Conservation (phyloP, 2,888 invertebrate species). For the Gibbula magus region DNA sequence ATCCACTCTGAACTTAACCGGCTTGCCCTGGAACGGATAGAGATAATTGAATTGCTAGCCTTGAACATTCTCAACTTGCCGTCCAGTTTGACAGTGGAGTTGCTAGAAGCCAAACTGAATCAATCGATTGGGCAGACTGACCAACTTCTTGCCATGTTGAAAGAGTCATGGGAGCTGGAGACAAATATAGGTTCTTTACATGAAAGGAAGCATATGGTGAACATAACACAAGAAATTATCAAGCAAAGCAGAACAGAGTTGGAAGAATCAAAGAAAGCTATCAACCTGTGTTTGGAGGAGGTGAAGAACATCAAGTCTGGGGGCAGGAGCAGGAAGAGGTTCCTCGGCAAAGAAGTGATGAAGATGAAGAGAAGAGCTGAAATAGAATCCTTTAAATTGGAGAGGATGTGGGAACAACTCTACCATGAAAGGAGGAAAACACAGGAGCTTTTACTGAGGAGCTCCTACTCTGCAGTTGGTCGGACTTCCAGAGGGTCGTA, state of each 20-base stretch:
- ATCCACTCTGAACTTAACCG: conserved; percentile 67
- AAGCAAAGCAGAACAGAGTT: conserved; percentile 63
- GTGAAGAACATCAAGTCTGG: conserved; percentile 54
- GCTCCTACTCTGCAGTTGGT: background rate
- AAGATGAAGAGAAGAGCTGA: conserved; percentile 61
- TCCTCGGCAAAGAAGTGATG: conserved; percentile 55
- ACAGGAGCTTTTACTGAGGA: background rate
- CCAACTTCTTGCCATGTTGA: conserved; percentile 69
- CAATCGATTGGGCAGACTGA: conserved; percentile 75
- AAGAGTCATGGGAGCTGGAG: conserved; percentile 55
- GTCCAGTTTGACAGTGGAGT: conserved; percentile 72
- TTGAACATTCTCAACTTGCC: conserved; percentile 67
- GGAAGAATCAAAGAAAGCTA: conserved; percentile 65
- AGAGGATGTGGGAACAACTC: conserved; percentile 64
- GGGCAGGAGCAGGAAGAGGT: conserved; percentile 54
- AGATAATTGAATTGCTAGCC: conserved; percentile 70
- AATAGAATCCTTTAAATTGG: conserved; percentile 70
- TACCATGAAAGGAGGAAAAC: conserved; percentile 50
- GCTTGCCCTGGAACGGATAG: conserved; percentile 67
- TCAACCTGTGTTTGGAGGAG: conserved; percentile 62
- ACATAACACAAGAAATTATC: conserved; percentile 62
- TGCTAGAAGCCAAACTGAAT: conserved; percentile 74
- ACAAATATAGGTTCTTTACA: conserved; percentile 26
- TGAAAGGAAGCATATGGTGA: conserved; percentile 27
- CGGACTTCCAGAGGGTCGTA: background rate